Conservation (phyloP, 2,113 vertebrate genomes). For the Xiphophorus maculatus region DNA sequence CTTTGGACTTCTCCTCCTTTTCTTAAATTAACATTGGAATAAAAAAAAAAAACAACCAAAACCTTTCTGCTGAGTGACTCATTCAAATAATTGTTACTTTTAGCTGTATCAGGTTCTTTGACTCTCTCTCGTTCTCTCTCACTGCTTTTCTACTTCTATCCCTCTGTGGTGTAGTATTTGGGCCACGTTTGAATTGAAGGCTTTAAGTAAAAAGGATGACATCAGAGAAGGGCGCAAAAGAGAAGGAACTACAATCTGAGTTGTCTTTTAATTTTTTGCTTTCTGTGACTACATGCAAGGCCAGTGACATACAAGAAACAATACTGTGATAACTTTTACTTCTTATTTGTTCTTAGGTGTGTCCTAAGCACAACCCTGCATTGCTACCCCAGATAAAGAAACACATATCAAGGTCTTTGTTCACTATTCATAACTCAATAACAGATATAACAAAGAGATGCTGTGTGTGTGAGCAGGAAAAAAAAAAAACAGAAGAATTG, state of each 20-base stretch:
- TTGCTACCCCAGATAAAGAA: slow-evolving; percentile 19
- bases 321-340: background rate
- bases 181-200: slow-evolving; percentile 71
- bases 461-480: slow-evolving; percentile 1
- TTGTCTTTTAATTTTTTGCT: slow-evolving; percentile 56
- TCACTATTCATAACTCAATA: slow-evolving; percentile 14
- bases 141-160: slow-evolving; percentile 40
- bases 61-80: slow-evolving; percentile 70
- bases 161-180: slow-evolving; percentile 57
- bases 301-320: slow-evolving; percentile 27
- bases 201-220: slow-evolving; percentile 61
- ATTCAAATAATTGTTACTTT: slow-evolving; percentile 78
- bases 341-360: slow-evolving; percentile 23
- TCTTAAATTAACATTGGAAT: slow-evolving; percentile 56
- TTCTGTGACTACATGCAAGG: slow-evolving; percentile 32
- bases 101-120: slow-evolving; percentile 69
- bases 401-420: slow-evolving; percentile 6
- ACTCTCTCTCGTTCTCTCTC: slow-evolving; percentile 33
- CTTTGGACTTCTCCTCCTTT: slow-evolving; percentile 37
- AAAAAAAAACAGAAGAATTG: slow-evolving; percentile 41
- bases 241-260: slow-evolving; percentile 40
- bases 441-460: slow-evolving; percentile 27
- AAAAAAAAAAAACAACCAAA: slow-evolving; percentile 35
- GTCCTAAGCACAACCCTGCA: slow-evolving; percentile 22
- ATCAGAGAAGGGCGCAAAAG: slow-evolving; percentile 49